Conservation (phyloP, 2,113 vertebrate species). For the Thomomys bottae region DNA sequence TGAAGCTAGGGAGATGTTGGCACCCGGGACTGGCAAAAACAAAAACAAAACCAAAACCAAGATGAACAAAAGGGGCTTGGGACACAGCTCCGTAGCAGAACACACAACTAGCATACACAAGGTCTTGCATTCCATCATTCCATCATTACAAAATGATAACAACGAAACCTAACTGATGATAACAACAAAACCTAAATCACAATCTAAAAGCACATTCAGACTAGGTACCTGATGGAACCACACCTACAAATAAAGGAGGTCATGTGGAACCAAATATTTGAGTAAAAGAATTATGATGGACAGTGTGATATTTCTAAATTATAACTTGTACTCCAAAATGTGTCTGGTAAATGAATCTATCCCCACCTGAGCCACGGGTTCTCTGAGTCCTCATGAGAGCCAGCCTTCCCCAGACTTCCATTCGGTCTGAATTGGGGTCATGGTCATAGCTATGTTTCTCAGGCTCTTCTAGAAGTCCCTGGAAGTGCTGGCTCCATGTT, state of each 20-base stretch:
- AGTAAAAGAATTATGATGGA: background rate
- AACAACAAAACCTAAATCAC: too few relatives aligned
- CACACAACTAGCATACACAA: too few relatives aligned
- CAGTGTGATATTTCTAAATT: background rate
- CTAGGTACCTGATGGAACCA: background rate
- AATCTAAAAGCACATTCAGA: background rate
- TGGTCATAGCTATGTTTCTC: background rate
- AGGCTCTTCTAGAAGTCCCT: accelerated
- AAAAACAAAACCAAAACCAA: too few relatives aligned
- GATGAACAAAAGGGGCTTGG: too few relatives aligned
- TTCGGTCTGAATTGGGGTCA: too few relatives aligned
- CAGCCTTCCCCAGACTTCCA: accelerated
- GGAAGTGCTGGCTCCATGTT: background rate
- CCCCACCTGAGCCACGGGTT: background rate
- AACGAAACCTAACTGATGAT: too few relatives aligned
- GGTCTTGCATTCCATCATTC: too few relatives aligned
- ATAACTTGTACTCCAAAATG: background rate
- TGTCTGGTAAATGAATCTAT: background rate
- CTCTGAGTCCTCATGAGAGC: background rate
- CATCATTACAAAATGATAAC: too few relatives aligned
- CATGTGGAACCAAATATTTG: background rate
- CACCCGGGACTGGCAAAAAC: too few relatives aligned
- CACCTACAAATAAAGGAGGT: background rate
- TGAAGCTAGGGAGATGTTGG: too few relatives aligned
- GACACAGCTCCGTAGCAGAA: too few relatives aligned